Conservation (phyloP, 2,797 vertebrate species). For the Naso thynnoides region DNA sequence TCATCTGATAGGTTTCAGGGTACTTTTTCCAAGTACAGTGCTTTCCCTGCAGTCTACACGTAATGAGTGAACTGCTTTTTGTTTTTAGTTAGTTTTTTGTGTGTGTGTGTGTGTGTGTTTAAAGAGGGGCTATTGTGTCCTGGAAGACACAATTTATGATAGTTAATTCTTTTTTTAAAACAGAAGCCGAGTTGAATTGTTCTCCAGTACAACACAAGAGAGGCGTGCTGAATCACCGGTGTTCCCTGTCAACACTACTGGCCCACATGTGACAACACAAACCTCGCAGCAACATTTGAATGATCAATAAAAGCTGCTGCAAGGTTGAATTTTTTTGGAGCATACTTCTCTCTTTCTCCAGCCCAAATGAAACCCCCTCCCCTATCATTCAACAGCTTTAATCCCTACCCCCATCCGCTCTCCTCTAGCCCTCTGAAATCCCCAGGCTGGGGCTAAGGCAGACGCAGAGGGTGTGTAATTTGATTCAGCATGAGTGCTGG, state of each 20-base stretch:
- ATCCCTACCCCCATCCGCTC: slow-evolving; percentile 71
- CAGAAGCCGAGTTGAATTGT: slow-evolving; percentile 66
- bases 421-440: slow-evolving; percentile 74
- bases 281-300: slow-evolving; percentile 36
- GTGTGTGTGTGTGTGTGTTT: not conserved
- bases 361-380: slow-evolving; percentile 36
- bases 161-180: slow-evolving; percentile 36
- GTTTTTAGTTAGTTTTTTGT: too few species aligned
- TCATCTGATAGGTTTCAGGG: slow-evolving; percentile 53
- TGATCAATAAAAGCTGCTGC: slow-evolving; percentile 62
- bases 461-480: slow-evolving; percentile 86
- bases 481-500: slow-evolving; percentile 85
- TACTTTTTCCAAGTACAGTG: slow-evolving; percentile 52
- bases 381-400: slow-evolving; percentile 79
- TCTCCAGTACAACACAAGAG: slow-evolving; percentile 14
- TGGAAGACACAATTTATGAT: slow-evolving; percentile 46
- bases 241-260: slow-evolving; percentile 25
- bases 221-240: slow-evolving; percentile 44
- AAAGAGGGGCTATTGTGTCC: slow-evolving; percentile 31
- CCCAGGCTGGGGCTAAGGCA: slow-evolving; percentile 79
- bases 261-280: slow-evolving; percentile 43
- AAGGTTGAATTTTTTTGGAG: slow-evolving; percentile 42
- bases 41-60: slow-evolving; percentile 53
- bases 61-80: slow-evolving; percentile 39
- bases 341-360: slow-evolving; percentile 66